These are phyloP conservation scores for Coreoperca whiteheadi DNA, from an alignment of 2,113 vertebrate species.

Conservation along the genomic window DNA sequence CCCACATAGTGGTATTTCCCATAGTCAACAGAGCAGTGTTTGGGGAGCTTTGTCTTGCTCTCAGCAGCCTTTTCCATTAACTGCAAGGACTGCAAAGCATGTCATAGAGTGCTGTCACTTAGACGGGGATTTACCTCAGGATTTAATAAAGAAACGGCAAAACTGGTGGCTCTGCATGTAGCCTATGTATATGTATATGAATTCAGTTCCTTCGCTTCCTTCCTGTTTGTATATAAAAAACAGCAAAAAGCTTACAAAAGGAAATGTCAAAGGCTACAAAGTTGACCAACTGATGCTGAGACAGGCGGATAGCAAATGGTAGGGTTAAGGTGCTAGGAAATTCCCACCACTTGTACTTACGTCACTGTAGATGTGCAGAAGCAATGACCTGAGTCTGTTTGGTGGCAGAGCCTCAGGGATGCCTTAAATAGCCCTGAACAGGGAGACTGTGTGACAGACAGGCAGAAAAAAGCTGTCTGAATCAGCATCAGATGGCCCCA, in stretches of 20 bases:
- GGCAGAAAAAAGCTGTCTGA: constrained; percentile 48
- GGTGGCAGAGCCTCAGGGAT: constrained; percentile 23
- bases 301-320: not conserved
- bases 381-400: not conserved
- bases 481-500: constrained; percentile 63
- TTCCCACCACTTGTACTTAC: constrained; percentile 1
- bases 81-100: constrained; percentile 43
- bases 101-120: constrained; percentile 46
- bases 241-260: not conserved
- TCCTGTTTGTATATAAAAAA: not conserved
- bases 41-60: constrained; percentile 77
- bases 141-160: not conserved
- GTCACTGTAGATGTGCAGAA: constrained; percentile 33
- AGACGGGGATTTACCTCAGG: constrained; percentile 31
- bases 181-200: not conserved
- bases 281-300: not conserved
- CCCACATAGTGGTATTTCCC: constrained; percentile 82
- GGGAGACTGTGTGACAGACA: constrained; percentile 40
- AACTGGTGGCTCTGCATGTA: not conserved
- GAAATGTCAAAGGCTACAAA: not conserved
- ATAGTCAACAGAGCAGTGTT: constrained; percentile 81
- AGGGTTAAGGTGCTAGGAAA: not conserved
- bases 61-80: constrained; percentile 68
- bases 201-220: not conserved
- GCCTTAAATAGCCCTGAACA: constrained; percentile 62